Conservation (phyloP, 2,113 vertebrate species). For the Ceyx margarethae region DNA sequence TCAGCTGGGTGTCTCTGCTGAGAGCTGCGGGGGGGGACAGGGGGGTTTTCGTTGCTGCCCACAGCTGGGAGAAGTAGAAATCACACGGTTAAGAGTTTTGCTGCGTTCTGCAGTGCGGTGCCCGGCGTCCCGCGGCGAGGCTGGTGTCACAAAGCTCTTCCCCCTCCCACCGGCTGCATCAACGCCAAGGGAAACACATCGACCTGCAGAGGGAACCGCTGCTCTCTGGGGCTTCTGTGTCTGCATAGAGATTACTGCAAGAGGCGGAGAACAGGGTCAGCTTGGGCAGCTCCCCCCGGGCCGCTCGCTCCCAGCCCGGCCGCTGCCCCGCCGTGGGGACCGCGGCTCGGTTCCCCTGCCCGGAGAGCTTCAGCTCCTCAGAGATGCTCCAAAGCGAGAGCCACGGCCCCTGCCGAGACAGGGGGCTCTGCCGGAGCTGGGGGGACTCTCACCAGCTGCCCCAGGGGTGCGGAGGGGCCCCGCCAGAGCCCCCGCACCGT, state of each 20-base stretch:
- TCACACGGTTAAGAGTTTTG: constrained; percentile 29
- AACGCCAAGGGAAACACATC: constrained; percentile 52
- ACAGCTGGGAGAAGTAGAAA: constrained; percentile 18
- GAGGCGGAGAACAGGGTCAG: neutral
- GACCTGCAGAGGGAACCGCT: constrained; percentile 50
- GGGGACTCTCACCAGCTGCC: neutral
- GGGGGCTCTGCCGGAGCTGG: rapidly evolving
- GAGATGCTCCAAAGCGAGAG: neutral
- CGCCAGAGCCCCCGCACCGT: neutral
- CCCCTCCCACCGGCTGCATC: constrained; percentile 39
- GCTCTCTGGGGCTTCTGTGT: constrained; percentile 59
- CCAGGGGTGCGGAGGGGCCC: neutral
- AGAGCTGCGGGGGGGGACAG: constrained; percentile 5
- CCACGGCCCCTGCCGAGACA: neutral
- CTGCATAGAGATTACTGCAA: constrained; percentile 80
- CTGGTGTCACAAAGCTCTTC: constrained; percentile 43
- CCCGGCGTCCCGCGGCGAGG: constrained; percentile 29
- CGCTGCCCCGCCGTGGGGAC: neutral
- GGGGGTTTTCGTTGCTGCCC: constrained; percentile 37
- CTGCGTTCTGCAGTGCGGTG: constrained; percentile 11
- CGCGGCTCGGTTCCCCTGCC: neutral
- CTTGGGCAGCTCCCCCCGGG: rapidly evolving
- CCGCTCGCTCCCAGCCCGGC: neutral
- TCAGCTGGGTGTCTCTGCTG: neutral
- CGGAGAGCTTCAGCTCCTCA: neutral